A percentile compares a stretch with the other conserved stretches of the same genome.
Evolutionary conservation across 2,113 vertebrate genomes (phyloP).

Genomic region (Helogale parvula): DNA sequence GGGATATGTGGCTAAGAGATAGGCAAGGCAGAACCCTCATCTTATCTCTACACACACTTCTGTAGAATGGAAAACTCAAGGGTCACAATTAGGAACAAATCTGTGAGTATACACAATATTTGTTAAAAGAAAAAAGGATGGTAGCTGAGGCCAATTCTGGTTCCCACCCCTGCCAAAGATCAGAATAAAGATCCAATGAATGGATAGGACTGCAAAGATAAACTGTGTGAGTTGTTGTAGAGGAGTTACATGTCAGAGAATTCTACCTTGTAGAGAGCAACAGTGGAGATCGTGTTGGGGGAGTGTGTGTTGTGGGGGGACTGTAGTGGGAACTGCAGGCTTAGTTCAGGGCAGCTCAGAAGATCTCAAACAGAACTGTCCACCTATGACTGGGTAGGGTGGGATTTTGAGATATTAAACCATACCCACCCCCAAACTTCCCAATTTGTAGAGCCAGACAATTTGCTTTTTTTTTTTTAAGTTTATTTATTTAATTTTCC

Average conservation of each 20-base stretch:
- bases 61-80: neutral
- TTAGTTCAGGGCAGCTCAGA: neutral
- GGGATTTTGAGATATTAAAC: neutral
- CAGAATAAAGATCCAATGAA: neutral
- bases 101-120: neutral
- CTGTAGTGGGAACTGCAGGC: too few species aligned
- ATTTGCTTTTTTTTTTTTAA: neutral
- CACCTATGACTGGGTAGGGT: neutral
- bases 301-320: neutral
- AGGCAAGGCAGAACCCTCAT: neutral
- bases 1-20: neutral
- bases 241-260: neutral
- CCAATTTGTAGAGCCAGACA: neutral
- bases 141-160: neutral
- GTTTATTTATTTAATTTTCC: too few species aligned
- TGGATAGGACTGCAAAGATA: neutral
- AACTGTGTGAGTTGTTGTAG: neutral
- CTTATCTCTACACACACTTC: neutral
- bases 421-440: neutral
- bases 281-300: neutral
- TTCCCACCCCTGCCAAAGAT: neutral
- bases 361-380: neutral
- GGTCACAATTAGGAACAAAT: neutral
- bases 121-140: neutral
- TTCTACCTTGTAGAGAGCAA: neutral